Conservation (phyloP, 2,888 invertebrate genomes). For the Ophion slaviceki region DNA sequence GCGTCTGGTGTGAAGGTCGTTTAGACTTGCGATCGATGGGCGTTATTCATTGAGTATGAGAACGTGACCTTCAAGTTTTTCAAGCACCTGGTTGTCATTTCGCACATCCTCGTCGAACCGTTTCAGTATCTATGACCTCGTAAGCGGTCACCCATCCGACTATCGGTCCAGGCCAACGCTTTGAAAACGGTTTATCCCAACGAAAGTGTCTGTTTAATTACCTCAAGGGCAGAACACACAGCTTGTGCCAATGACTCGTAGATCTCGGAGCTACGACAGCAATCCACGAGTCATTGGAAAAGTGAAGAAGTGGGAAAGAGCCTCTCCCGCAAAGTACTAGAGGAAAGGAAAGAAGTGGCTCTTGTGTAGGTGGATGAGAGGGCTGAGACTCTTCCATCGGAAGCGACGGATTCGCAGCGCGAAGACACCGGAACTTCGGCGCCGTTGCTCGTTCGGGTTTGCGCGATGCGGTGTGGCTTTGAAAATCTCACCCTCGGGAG, state of each 20-base stretch:
- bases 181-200: not conserved
- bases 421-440: slow-evolving; percentile 34
- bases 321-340: slow-evolving; percentile 10
- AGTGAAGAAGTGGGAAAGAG: not conserved
- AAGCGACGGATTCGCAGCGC: slow-evolving; percentile 35
- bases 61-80: not conserved
- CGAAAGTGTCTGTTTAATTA: not conserved
- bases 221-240: not conserved
- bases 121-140: not conserved
- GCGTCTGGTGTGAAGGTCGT: not conserved
- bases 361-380: slow-evolving; percentile 7
- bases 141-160: not conserved
- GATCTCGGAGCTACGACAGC: slow-evolving; percentile 10
- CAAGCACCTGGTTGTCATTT: not conserved
- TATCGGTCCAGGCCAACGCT: not conserved
- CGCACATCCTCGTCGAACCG: not conserved
- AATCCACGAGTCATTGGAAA: slow-evolving; percentile 22
- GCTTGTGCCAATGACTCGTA: slow-evolving; percentile 13
- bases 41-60: not conserved
- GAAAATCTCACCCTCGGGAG: slow-evolving; percentile 42
- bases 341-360: slow-evolving; percentile 10
- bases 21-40: not conserved
- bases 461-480: not conserved
- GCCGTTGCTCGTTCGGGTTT: slow-evolving; percentile 17
- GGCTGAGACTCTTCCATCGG: slow-evolving; percentile 3